A percentile compares a stretch with the other conserved stretches of the same genome.
These are phyloP conservation scores for Gopherus evgoodei DNA, from an alignment of 2,113 vertebrate species.

Conservation along the genomic window DNA sequence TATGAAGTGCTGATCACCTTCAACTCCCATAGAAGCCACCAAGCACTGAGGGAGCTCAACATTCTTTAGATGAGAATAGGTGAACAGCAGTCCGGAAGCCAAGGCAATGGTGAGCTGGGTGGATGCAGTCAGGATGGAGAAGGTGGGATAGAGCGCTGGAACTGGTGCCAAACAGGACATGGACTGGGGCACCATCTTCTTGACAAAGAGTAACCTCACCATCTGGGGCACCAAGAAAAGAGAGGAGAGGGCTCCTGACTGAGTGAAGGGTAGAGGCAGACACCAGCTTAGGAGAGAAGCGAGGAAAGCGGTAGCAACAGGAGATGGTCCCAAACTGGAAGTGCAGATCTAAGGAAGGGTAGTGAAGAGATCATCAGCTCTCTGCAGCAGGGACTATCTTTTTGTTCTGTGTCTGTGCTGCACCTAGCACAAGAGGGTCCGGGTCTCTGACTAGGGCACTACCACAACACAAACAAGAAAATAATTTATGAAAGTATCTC, in stretches of 20 bases:
- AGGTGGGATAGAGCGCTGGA: background rate
- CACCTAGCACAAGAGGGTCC: background rate
- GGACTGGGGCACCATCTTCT: background rate
- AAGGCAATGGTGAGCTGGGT: rapidly evolving
- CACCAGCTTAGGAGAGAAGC: background rate
- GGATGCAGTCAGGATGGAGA: background rate
- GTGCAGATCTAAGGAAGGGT: background rate
- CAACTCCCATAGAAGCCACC: no score
- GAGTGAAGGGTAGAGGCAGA: background rate
- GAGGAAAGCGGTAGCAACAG: background rate
- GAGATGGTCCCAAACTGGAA: rapidly evolving
- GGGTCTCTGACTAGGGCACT: background rate
- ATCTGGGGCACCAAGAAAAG: background rate
- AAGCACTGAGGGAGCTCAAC: background rate
- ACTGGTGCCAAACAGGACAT: background rate
- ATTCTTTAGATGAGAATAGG: background rate
- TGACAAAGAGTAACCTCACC: background rate
- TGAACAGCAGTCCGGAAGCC: background rate
- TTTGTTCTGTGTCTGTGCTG: background rate
- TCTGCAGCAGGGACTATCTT: background rate
- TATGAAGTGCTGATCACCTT: background rate
- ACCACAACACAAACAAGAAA: background rate
- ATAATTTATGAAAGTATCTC: background rate
- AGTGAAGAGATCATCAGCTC: rapidly evolving
- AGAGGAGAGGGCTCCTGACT: background rate